A percentile compares a stretch with the other conserved stretches of the same genome.
Evolutionary conservation across 2,797 vertebrate genomes (phyloP).

Genomic region (Eupleurogrammus muticus): DNA sequence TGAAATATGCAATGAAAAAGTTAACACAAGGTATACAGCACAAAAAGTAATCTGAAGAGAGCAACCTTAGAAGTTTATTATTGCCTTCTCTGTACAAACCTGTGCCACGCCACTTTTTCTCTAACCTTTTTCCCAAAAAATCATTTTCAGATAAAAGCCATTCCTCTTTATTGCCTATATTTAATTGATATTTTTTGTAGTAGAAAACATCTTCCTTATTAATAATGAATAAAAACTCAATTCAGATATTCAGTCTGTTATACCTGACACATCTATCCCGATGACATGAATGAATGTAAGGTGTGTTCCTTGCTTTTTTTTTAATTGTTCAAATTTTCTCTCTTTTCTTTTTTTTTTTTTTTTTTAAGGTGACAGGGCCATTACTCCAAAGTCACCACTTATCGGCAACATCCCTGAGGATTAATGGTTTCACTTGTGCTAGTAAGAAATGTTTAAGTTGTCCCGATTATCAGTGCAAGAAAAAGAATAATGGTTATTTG

Average conservation of each 20-base stretch:
- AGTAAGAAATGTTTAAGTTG: slow-evolving; percentile 99
- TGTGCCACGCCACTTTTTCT: background rate
- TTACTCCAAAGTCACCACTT: slow-evolving; percentile 98
- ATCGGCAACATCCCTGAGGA: slow-evolving; percentile 97
- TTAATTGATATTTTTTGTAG: slow-evolving; percentile 14
- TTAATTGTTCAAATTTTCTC: slow-evolving; percentile 98
- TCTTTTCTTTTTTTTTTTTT: slow-evolving; percentile 86
- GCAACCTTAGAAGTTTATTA: background rate
- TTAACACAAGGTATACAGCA: background rate
- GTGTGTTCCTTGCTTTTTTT: slow-evolving; percentile 96
- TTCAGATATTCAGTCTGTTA: slow-evolving; percentile 57
- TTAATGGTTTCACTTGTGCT: slow-evolving; percentile 99
- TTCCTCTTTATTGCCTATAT: background rate
- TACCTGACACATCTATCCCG: slow-evolving; percentile 85
- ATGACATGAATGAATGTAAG: slow-evolving; percentile 85
- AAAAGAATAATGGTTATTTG: slow-evolving; percentile 99
- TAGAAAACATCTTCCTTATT: slow-evolving; percentile 10
- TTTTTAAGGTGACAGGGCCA: slow-evolving; percentile 92
- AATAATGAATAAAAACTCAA: slow-evolving; percentile 31
- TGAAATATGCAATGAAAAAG: background rate
- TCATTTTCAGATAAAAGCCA: background rate
- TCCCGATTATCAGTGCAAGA: slow-evolving; percentile 98
- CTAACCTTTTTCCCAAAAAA: background rate
- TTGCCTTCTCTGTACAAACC: background rate
- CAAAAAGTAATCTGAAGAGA: background rate